Evolutionary conservation across 2,113 vertebrate species (phyloP), one percentile per base, ranked within the genome.

Genomic region (Ophiodon elongatus): DNA sequence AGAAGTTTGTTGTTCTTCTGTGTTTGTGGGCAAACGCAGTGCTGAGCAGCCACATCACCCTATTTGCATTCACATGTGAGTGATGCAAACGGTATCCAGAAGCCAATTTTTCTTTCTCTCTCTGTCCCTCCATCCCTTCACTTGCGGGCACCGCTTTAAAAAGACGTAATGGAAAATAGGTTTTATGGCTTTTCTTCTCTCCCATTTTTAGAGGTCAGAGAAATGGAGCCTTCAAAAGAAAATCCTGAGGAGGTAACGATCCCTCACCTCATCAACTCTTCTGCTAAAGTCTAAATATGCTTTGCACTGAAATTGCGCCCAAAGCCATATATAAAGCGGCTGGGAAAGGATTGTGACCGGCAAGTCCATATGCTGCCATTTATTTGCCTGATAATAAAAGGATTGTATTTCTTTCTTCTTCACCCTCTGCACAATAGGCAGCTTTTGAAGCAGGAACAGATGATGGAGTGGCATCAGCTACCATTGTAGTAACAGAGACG

Each of bases 181-280:
- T 92, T 94, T 94, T 91, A 92, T 89, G 87, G 89, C 89, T 92
- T 94, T 92, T 89, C 86, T 91, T 89, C 79, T 82, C 84, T 88
- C 35, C 64, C 72, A 85, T 70, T 92, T 92, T 92, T 80, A 89
- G 82, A 89, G 91, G 91, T 90, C 85, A 90, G 83, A 91, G 74
- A 91, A 94, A 89, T 66, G 33, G 85, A 88, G 87, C 82, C 86
- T 92, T 94, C 84, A 93, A 92, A 95, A 88, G 88, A 80, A 90
- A 93, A 88, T 89, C 80, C 82, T 2, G 15, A 63, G 80, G 80
- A 91, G 80, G 88, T 92, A 94, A 93, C 83, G 85, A 92, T 93
- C 83, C 86, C 78, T 87, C 88, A 91, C 88, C 81, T 93, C 92
- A 94, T 92, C 92, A 91, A 86, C 84, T 78, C 79, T 47, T 87